Base-by-base conservation (phyloP, 1,140 invertebrate species). In the Luehdorfia chinensis region DNA sequence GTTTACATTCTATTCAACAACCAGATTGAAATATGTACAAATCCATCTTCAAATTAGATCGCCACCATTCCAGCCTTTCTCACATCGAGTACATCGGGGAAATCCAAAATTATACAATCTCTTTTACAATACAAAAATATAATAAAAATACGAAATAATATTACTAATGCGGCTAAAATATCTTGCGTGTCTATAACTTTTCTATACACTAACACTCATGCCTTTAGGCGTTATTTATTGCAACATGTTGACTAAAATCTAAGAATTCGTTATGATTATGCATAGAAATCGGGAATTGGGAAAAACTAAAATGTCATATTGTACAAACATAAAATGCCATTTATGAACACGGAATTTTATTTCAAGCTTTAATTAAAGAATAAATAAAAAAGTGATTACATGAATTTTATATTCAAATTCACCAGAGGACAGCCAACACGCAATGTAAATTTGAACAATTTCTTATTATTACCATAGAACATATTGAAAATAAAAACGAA, bases 201-300 rank as follows among this genome's bases (percentile, higher is more conserved):
- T 62, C 51, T 66, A 59, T 54, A 52, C 51, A 57, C 60, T 67
- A 47, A 60, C 27, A 50, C 49, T 61, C 44, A 47, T 59, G 70
- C 75, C 75, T 77, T 80, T 69, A 84, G 77, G 77, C 75, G 49
- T 30, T 19, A 58, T 58, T 79, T 81, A 84, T 84, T 84, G 80
- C 80, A 84, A 75, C 75, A 48, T 36, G 55, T 75, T 66, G 39
- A 79, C 75, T 84, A 75, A 66, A 58, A 62, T 50, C 67, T 76
- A 77, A 54, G 9, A 37, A 56, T 43, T 61, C 6, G 55, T 64
- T 53, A 64, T 56, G 53, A 83, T 81, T 81, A 81, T 81, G 77
- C 75, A 59, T 60, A 54, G 58, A 59, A 45, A 52, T 47, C 58
- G 30, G 23, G 36, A n/a, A n/a, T n/a, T n/a, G n/a, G n/a, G n/a